Evolutionary conservation across 2,113 vertebrate species (phyloP).

Genomic region (Osmerus mordax): DNA sequence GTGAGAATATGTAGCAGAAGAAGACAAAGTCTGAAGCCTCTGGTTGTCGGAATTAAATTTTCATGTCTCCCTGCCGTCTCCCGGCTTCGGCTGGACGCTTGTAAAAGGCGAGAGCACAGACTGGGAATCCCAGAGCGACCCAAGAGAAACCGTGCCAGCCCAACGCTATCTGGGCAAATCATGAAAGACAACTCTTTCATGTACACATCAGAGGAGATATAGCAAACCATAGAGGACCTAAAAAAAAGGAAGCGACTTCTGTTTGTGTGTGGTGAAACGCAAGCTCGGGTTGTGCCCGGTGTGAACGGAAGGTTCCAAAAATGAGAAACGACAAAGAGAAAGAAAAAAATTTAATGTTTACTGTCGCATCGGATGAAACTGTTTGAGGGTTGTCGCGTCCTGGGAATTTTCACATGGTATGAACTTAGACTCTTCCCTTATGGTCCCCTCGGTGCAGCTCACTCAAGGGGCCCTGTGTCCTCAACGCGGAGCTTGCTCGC

Average conservation of each 20-base stretch:
- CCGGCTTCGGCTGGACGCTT: slow-evolving; percentile 46
- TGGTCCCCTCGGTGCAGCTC: slow-evolving; percentile 48
- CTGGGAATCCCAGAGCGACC: slow-evolving; percentile 42
- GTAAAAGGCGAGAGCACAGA: slow-evolving; percentile 51
- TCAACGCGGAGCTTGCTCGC: slow-evolving; percentile 44
- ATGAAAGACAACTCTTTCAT: slow-evolving; percentile 50
- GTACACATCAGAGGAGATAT: slow-evolving; percentile 38
- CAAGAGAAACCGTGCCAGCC: slow-evolving; percentile 36
- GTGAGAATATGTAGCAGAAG: slow-evolving; percentile 30
- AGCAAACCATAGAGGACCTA: not conserved
- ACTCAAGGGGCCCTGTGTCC: slow-evolving; percentile 45
- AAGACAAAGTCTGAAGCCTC: slow-evolving; percentile 46
- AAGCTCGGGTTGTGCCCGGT: no score
- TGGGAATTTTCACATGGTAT: no score
- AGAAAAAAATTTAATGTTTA: slow-evolving; percentile 27
- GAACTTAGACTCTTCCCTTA: not conserved
- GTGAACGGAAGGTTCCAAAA: no score
- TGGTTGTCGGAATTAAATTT: slow-evolving; percentile 67
- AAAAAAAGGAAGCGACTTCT: no score
- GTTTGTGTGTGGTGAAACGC: no score
- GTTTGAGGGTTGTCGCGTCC: no score
- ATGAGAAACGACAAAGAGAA: no score
- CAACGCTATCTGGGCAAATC: slow-evolving; percentile 33
- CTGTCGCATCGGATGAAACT: slow-evolving; percentile 14
- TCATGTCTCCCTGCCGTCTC: slow-evolving; percentile 57